phyloP scores from a whole-genome alignment of 2,888 invertebrate species.

The Gymnoscelis rufifasciata region DNA sequence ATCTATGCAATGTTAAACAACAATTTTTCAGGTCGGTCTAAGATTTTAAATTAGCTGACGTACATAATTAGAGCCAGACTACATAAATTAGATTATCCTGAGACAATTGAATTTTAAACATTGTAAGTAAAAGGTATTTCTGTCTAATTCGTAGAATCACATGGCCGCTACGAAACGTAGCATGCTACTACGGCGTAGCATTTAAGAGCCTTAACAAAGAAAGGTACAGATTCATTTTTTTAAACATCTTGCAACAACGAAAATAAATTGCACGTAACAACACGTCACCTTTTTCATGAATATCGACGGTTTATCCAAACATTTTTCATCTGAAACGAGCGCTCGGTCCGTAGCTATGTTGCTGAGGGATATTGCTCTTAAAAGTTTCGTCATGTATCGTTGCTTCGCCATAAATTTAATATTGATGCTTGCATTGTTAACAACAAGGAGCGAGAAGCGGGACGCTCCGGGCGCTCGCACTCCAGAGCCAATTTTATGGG shows the following conservation, averaged over 20 bases:
- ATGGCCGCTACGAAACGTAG: neutral
- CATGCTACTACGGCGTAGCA: conserved; percentile 1
- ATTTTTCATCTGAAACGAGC: conserved; percentile 58
- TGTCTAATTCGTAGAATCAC: too few species aligned
- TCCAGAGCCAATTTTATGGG: conserved; percentile 62
- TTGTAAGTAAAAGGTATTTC: too few species aligned
- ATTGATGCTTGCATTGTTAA: conserved; percentile 62
- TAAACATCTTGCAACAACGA: conserved; percentile 30
- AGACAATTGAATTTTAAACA: too few species aligned
- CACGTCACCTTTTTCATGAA: conserved; percentile 37
- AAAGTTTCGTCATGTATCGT: conserved; percentile 63
- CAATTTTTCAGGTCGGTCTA: too few species aligned
- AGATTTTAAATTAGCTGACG: too few species aligned
- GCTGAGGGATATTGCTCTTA: conserved; percentile 59
- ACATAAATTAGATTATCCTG: too few species aligned
- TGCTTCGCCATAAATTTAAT: conserved; percentile 61
- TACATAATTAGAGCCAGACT: too few species aligned
- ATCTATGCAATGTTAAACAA: too few species aligned
- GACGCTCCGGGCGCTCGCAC: conserved; percentile 38
- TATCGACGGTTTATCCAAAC: conserved; percentile 54
- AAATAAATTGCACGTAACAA: conserved; percentile 54
- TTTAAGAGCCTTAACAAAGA: neutral
- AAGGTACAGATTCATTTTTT: too few species aligned
- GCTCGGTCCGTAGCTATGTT: conserved; percentile 35
- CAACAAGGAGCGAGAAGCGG: conserved; percentile 38